These are phyloP conservation scores for Latrodectus hesperus DNA, from an alignment of 2,888 invertebrate genomes.

Conservation along the genomic window DNA sequence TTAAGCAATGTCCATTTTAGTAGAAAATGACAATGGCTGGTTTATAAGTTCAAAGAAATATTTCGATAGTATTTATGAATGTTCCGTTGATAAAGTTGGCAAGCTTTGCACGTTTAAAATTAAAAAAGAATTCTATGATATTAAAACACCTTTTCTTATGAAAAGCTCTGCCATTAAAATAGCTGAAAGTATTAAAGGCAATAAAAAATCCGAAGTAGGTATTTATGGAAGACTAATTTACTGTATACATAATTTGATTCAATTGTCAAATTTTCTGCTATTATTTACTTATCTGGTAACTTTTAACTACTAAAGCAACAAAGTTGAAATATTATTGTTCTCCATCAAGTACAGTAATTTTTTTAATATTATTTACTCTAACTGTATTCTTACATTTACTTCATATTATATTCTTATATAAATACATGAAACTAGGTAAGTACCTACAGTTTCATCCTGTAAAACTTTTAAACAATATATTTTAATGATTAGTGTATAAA, in stretches of 20 bases:
- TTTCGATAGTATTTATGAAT: slow-evolving; percentile 22
- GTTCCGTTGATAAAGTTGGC: slow-evolving; percentile 14
- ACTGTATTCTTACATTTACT: no score
- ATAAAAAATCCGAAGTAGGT: background rate
- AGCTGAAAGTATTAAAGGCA: background rate
- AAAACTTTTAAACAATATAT: no score
- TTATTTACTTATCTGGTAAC: no score
- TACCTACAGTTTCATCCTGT: no score
- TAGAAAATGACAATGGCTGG: slow-evolving; percentile 30
- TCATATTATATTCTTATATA: no score
- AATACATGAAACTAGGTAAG: no score
- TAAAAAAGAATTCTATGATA: slow-evolving; percentile 38
- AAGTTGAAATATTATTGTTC: no score
- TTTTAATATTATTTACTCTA: no score
- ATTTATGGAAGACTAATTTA: background rate
- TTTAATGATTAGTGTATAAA: no score
- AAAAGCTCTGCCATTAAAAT: slow-evolving; percentile 29
- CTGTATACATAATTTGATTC: background rate
- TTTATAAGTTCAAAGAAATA: slow-evolving; percentile 34
- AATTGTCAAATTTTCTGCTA: no score
- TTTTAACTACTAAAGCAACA: no score
- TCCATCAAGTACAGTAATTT: no score
- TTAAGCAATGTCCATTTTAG: slow-evolving; percentile 28
- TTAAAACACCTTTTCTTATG: slow-evolving; percentile 48
- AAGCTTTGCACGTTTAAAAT: background rate